These are phyloP conservation scores for Eupeodes latifasciatus DNA, from an alignment of 2,888 invertebrate species.

Conservation along the genomic window DNA sequence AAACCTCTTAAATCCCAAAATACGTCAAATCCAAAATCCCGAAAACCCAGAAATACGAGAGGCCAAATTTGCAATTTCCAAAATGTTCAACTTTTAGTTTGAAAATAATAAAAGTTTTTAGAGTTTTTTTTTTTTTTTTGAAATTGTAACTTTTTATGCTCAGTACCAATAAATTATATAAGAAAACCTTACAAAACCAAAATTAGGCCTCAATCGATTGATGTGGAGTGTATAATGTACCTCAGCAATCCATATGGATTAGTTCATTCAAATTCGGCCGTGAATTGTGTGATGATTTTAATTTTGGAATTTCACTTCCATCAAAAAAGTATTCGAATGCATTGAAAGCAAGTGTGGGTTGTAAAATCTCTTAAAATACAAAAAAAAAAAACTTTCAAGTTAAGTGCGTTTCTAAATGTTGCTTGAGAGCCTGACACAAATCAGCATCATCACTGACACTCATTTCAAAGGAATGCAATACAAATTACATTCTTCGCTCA, in stretches of 20 bases:
- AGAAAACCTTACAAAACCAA: background rate
- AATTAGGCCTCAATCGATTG: background rate
- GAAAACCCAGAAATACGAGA: too few relatives aligned
- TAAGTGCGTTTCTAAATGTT: background rate
- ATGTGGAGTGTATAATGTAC: background rate
- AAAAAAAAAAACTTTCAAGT: conserved; percentile 2
- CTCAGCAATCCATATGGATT: background rate
- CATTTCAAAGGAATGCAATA: conserved; percentile 55
- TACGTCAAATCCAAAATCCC: too few relatives aligned
- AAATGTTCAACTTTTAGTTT: too few relatives aligned
- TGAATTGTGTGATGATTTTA: conserved; percentile 25
- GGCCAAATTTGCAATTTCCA: too few relatives aligned
- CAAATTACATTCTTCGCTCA: background rate
- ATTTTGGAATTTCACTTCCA: conserved; percentile 37
- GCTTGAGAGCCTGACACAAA: background rate
- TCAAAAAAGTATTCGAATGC: background rate
- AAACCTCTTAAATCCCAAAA: too few relatives aligned
- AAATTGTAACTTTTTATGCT: too few relatives aligned
- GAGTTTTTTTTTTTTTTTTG: too few relatives aligned
- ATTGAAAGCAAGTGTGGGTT: conserved; percentile 6
- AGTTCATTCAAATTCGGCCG: conserved; percentile 23
- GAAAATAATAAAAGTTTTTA: too few relatives aligned
- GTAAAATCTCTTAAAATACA: background rate
- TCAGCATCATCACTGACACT: conserved; percentile 4
- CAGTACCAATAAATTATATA: too few relatives aligned